A percentile compares a stretch with the other conserved stretches of the same genome.
Conservation (phyloP, 2,113 vertebrate genomes). For the Notarius lentiginosus region DNA sequence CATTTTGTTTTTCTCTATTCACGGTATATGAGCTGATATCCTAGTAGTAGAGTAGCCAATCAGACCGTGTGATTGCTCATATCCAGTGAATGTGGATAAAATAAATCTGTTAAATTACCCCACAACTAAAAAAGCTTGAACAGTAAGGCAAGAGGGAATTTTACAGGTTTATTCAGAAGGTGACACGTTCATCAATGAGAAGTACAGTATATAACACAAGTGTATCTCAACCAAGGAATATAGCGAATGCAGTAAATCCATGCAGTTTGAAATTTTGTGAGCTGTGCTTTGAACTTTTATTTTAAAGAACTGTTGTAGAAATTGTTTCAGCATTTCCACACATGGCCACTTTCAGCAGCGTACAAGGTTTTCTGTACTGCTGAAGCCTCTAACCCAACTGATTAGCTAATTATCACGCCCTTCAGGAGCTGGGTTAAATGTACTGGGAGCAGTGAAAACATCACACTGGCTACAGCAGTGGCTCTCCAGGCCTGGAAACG, state of each 20-base stretch:
- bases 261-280: not conserved
- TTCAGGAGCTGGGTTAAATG: constrained; percentile 9
- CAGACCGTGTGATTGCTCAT: no score
- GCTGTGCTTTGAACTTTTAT: not conserved
- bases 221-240: not conserved
- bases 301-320: not conserved
- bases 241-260: not conserved
- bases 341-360: not conserved
- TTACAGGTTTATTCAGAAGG: not conserved
- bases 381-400: not conserved
- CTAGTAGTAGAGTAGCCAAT: no score
- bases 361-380: not conserved
- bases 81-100: no score
- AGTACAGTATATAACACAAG: not conserved
- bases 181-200: not conserved
- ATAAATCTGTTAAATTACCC: not conserved
- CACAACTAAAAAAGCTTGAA: not conserved
- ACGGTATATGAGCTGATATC: no score
- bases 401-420: constrained; percentile 18
- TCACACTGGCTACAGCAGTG: not conserved
- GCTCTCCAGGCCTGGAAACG: constrained; percentile 7
- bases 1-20: no score
- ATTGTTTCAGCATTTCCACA: not conserved
- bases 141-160: not conserved
- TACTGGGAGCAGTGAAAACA: not conserved